Evolutionary conservation across 2,888 invertebrate species (phyloP).

Genomic region (Dynastes hyllus): DNA sequence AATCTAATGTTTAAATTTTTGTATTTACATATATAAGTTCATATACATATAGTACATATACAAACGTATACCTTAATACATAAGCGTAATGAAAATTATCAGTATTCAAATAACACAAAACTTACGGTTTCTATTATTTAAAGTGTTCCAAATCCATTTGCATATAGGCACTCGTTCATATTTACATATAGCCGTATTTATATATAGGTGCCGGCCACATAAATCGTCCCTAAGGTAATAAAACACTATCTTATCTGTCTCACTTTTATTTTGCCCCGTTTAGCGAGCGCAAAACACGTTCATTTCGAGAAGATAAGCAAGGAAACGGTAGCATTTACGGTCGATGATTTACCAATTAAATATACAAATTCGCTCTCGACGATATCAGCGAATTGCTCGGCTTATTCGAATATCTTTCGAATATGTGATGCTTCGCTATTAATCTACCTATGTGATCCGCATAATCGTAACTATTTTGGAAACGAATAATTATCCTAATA

Average conservation of each 20-base stretch:
- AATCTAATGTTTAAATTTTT: constrained; percentile 19
- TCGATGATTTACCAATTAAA: not conserved
- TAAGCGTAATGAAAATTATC: constrained; percentile 3
- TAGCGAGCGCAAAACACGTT: not conserved
- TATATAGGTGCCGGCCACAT: not conserved
- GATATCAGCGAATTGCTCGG: no score
- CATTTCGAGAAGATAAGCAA: not conserved
- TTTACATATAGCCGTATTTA: not conserved
- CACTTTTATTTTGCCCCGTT: constrained; percentile 11
- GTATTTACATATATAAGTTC: not conserved
- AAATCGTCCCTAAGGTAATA: constrained; percentile 14
- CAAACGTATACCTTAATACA: not conserved
- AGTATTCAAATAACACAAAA: constrained; percentile 17
- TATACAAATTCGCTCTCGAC: not conserved
- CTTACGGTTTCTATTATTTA: constrained; percentile 13
- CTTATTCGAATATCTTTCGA: no score
- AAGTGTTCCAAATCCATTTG: constrained; percentile 1
- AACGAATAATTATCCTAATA: no score
- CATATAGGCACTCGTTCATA: not conserved
- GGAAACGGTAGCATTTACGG: not conserved
- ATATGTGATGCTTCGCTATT: no score
- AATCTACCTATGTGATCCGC: no score
- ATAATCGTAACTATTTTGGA: no score
- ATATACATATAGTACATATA: not conserved
- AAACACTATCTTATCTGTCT: constrained; percentile 12